Base-by-base conservation (phyloP, 2,797 vertebrate genomes). In the Manis crassicaudata region DNA sequence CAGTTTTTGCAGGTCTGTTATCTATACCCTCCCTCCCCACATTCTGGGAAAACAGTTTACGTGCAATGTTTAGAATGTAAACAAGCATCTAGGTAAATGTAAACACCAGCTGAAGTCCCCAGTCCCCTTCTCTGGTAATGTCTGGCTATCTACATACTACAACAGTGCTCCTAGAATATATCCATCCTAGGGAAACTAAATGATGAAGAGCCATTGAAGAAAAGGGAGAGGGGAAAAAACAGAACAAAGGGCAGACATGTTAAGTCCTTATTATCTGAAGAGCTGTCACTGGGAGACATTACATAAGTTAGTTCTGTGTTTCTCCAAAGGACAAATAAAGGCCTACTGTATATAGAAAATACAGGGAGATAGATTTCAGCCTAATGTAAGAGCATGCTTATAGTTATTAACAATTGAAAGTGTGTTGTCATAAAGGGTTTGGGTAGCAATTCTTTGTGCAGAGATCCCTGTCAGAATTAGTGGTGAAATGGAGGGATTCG, bases 321-420 rank as follows among this genome's bases (percentile, higher is more conserved):
- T 96, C 63, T 90, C 29, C 14, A 87, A 76, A 90, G 75, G n/a
- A 75, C 35, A 58, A 84, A 95, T 75, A 58, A 58, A 92, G 25
- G 56, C 54, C 54, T 91, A 62, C 60, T 87, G 35, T 43, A n/a
- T 77, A 85, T 10, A 72, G 40, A 95, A 82, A 29, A 52, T 73
- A 76, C 0, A 65, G 17, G 52, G 12, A 81, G 83, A 81, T 37
- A 88, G 32, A 76, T 91, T 91, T 81, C 73, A 67, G 60, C 56
- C 67, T 65, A 52, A 84, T 79, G 27, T 18, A 84, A 80, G 40
- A 88, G 46, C 79, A 37, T 40, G 25, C 16, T 72, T 37, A 32
- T n/a, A 58, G 40, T 35, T 72, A 52, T 65, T 81, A 88, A 75
- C 76, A 92, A 7, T 65, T 88, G 46, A 58, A 88, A 84, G 40